A percentile compares a stretch with the other conserved stretches of the same genome.
Conservation (phyloP, 2,888 invertebrate species). For the Xestobium rufovillosum region DNA sequence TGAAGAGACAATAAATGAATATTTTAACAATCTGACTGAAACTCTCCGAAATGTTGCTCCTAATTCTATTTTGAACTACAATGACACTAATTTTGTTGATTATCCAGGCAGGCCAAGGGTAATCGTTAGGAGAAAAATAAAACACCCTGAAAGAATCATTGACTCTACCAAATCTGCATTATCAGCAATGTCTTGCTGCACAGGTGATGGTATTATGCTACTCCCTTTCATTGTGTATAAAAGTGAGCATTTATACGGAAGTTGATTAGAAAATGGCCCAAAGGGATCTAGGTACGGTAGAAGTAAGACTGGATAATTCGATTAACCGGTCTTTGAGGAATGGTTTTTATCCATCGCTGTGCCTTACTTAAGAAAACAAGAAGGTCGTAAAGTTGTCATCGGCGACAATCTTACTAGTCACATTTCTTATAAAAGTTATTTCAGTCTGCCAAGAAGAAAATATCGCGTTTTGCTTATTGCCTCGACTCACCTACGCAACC, state of each 20-base stretch:
- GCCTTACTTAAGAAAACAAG: slow-evolving; percentile 20
- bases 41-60: slow-evolving; percentile 16
- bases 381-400: neutral
- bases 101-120: slow-evolving; percentile 29
- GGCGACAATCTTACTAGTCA: neutral
- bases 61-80: slow-evolving; percentile 29
- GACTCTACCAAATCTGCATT: slow-evolving; percentile 8
- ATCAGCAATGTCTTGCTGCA: slow-evolving; percentile 6
- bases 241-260: slow-evolving; percentile 26
- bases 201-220: slow-evolving; percentile 4
- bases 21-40: neutral
- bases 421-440: too few species aligned
- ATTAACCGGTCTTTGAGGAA: slow-evolving; percentile 20
- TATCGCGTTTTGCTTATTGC: too few species aligned
- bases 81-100: slow-evolving; percentile 34
- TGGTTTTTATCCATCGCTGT: slow-evolving; percentile 23
- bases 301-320: slow-evolving; percentile 26
- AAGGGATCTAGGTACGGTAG: slow-evolving; percentile 30
- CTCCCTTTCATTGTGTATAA: slow-evolving; percentile 5
- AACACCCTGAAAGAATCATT: slow-evolving; percentile 8
- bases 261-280: slow-evolving; percentile 27
- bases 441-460: too few species aligned
- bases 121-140: slow-evolving; percentile 9
- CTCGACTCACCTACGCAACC: too few species aligned
- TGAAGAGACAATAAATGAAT: neutral